Evolutionary conservation across 2,888 invertebrate species (phyloP), one percentile per base, ranked within the genome.

Genomic region (Parapristionchus giblindavisi): DNA sequence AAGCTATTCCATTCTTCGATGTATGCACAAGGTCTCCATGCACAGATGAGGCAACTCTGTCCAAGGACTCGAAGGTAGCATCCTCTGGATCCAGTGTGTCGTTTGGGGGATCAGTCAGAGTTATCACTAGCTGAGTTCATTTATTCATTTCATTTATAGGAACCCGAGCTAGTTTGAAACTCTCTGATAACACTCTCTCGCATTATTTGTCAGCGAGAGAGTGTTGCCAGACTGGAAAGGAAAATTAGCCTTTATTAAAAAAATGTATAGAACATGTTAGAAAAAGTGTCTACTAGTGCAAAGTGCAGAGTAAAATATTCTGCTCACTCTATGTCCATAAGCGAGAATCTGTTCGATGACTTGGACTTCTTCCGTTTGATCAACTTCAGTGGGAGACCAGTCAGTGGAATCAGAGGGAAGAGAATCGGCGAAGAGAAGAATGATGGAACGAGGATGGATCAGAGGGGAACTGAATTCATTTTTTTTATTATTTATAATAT

Each of bases 11-110:
- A 21, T 24, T 56, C 70, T 71, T 71, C 0, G 54, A 54, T 2
- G 70, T 71, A 21, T 71, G 70, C 4, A 71, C 40, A 38, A 71
- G 56, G 32, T 54, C 56, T 56, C 70, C 70, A 56, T 71, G 70
- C 29, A 56, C 56, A 29, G 70, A 40, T 0, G 38, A 11, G 2
- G 56, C 4, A 0, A 71, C 56, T 71, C 70, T 36, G 32, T 54
- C 56, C 32, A 71, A 38, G 6, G 70, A 71, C 29, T 54, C 54
- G 40, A 71, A 56, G 38, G 29, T 29, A 6, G 2, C 36, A 34
- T 71, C 56, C 21, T 54, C 40, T 2, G 70, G 56, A 21, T 54
- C 70, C 21, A 71, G 27, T 2, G 70, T 27, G 21, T 24, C 4
- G n/a, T 43, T n/a, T 4, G 70, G 70, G 21, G 40, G 56, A 40